Evolutionary conservation across 2,113 vertebrate species (phyloP).

Genomic region (Archocentrus centrarchus): DNA sequence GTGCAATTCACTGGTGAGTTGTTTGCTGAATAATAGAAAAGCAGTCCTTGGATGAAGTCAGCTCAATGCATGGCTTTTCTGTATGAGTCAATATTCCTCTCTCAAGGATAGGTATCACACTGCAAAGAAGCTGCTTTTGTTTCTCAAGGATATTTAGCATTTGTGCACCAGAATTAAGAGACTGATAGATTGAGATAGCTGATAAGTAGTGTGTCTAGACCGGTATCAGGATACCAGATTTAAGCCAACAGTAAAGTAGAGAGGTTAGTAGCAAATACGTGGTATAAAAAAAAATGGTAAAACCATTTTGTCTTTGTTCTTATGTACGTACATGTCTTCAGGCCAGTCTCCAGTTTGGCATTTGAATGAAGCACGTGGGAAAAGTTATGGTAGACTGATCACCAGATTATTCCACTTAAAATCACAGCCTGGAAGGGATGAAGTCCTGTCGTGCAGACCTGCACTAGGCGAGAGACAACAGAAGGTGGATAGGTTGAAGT

Average conservation of each 20-base stretch:
- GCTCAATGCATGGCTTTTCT: slow-evolving; percentile 43
- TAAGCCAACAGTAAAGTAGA: neutral
- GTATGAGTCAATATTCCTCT: slow-evolving; percentile 35
- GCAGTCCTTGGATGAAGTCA: slow-evolving; percentile 41
- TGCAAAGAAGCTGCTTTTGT: slow-evolving; percentile 13
- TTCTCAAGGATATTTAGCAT: slow-evolving; percentile 32
- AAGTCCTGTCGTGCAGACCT: slow-evolving; percentile 28
- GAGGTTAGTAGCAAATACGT: neutral
- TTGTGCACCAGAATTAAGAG: neutral
- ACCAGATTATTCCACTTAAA: slow-evolving; percentile 22
- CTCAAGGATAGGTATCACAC: slow-evolving; percentile 28
- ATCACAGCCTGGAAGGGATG: slow-evolving; percentile 24
- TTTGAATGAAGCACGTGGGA: slow-evolving; percentile 21
- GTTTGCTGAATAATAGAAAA: slow-evolving; percentile 52
- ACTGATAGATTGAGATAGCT: neutral
- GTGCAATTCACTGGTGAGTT: slow-evolving; percentile 21
- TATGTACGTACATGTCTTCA: neutral
- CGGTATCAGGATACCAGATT: neutral
- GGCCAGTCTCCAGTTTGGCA: slow-evolving; percentile 10
- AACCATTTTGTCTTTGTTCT: neutral
- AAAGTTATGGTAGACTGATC: slow-evolving; percentile 35
- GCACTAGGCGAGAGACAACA: slow-evolving; percentile 47
- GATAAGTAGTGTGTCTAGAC: neutral
- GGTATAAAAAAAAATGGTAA: neutral
- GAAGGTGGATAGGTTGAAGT: slow-evolving; percentile 68